Base-by-base conservation (phyloP, 2,888 invertebrate species). In the Euclidia mi region DNA sequence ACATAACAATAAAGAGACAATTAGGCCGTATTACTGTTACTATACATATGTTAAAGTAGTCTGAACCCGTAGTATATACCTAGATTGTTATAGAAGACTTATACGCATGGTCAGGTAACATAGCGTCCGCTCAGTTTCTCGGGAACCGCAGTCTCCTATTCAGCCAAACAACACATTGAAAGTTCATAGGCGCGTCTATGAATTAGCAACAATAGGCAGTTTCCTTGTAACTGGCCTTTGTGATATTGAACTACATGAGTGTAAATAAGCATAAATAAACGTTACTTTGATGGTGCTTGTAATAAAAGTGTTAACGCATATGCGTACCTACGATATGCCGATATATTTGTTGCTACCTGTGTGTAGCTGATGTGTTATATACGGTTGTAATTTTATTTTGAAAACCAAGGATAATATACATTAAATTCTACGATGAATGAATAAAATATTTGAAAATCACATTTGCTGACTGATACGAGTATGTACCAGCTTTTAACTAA, bases 151-250 rank as follows among this genome's bases (percentile, higher is more conserved):
- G 82, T 78, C 63, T 90, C 89, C 75, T 73, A 82, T 92, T 90
- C 87, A 82, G 80, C 74, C 76, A 88, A 91, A 91, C 88, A 89
- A 79, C 79, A 80, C 83, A 85, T 88, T 87, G 80, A 85, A 78
- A 76, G 79, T 76, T 76, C 81, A 83, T 87, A 86, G 85, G 76
- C 72, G 70, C 71, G 80, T 85, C 87, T 87, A 87, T 89, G 83
- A 84, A 84, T 76, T 85, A 82, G 77, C 78, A 87, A 93, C 93
- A 93, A 94, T 92, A 83, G 92, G 80, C 82, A 75, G 81, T 93
- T 92, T 91, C 83, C 87, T 79, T 78, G 82, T 90, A 91, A 91
- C 85, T 86, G 78, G 87, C 90, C 91, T 89, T 92, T 92, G 92
- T 92, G 83, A 85, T 83, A 86, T 82, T 79, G 84, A 82, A 78